Evolutionary conservation across 2,113 vertebrate genomes (phyloP).

Genomic region (Indicator maculatus): DNA sequence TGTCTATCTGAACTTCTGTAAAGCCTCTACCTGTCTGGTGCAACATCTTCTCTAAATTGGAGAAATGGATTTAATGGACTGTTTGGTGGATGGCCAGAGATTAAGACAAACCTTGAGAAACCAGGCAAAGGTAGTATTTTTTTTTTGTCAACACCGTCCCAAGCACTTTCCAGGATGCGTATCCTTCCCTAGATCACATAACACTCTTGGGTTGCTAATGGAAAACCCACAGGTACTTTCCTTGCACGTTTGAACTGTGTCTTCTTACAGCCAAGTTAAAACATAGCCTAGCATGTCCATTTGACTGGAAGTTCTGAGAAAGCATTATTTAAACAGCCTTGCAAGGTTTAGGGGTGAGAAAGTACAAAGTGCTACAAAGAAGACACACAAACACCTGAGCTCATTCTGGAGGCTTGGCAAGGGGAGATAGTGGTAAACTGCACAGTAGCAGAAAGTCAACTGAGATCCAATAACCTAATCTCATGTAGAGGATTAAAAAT

Average conservation of each 20-base stretch:
- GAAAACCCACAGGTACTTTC: neutral
- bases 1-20: neutral
- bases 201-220: neutral
- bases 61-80: neutral
- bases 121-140: neutral
- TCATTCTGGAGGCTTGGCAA: neutral
- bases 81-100: neutral
- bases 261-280: neutral
- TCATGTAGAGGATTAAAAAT: neutral
- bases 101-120: neutral
- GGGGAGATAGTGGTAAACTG: neutral
- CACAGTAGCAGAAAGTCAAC: neutral
- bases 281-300: neutral
- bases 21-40: neutral
- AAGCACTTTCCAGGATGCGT: neutral
- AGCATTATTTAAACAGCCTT: neutral
- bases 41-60: neutral
- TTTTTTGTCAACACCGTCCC: neutral
- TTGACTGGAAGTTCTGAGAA: neutral
- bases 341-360: neutral
- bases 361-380: neutral
- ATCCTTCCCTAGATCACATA: neutral
- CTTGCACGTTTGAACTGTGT: neutral
- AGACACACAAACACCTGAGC: neutral
- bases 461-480: neutral